Evolutionary conservation across 2,113 vertebrate genomes (phyloP).

Genomic region (Sinocyclocheilus grahami): DNA sequence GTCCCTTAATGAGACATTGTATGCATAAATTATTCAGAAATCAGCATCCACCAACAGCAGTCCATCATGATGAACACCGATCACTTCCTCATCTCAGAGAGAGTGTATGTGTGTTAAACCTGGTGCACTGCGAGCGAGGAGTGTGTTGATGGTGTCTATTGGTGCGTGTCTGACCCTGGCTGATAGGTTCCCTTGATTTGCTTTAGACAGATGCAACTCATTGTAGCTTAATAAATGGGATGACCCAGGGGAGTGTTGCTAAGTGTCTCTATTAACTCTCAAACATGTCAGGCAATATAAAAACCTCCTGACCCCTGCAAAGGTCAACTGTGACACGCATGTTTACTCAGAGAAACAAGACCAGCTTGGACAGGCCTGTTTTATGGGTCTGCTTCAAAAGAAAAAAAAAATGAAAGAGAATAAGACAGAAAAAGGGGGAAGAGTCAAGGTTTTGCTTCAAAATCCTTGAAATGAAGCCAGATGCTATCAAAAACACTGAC

Average conservation of each 20-base stretch:
- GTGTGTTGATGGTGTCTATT: conserved; percentile 62
- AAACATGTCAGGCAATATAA: conserved; percentile 87
- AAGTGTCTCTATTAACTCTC: conserved; percentile 86
- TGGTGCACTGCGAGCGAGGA: conserved; percentile 39
- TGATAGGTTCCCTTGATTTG: conserved; percentile 75
- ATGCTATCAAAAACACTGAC: background rate
- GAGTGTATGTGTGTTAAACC: conserved; percentile 48
- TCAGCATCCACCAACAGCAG: background rate
- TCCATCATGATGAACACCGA: conserved; percentile 52
- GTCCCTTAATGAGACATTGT: background rate
- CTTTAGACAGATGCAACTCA: conserved; percentile 82
- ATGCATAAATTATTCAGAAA: background rate
- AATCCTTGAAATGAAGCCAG: background rate
- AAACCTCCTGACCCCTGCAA: conserved; percentile 79
- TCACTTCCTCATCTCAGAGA: conserved; percentile 2
- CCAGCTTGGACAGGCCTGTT: conserved; percentile 76
- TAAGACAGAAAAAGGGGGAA: conserved; percentile 8
- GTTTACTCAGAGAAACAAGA: conserved; percentile 82
- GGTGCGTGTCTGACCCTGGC: conserved; percentile 67
- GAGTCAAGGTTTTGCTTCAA: background rate
- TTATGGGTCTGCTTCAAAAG: conserved; percentile 74
- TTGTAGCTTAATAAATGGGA: conserved; percentile 82
- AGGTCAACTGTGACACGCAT: conserved; percentile 84
- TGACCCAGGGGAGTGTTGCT: conserved; percentile 76
- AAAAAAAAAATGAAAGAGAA: conserved; percentile 19